Conservation (phyloP, 1,140 invertebrate genomes). For the Papilio helenus region DNA sequence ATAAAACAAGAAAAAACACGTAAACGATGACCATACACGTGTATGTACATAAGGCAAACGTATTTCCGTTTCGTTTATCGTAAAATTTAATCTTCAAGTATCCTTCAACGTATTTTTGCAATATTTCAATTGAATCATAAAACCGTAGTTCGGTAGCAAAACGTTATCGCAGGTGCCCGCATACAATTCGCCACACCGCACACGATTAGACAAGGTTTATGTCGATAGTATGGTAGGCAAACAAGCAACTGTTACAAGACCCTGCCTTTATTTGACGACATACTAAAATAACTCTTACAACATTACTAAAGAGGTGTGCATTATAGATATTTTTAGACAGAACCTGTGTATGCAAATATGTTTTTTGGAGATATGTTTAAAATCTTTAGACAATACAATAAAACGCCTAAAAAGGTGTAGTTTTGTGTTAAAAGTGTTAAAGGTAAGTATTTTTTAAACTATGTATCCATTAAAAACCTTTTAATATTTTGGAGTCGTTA, state of each 20-base stretch:
- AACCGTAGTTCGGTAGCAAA: neutral
- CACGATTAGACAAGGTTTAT: slow-evolving; percentile 27
- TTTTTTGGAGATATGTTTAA: neutral
- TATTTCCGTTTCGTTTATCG: neutral
- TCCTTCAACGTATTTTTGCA: neutral
- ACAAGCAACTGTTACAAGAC: neutral
- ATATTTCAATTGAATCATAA: slow-evolving; percentile 19
- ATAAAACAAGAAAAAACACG: neutral
- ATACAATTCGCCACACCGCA: slow-evolving; percentile 24
- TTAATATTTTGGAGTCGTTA: neutral
- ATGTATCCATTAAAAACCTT: neutral
- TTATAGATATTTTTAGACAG: neutral
- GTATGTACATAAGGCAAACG: neutral
- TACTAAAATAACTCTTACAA: neutral
- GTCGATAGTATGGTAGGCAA: slow-evolving; percentile 12
- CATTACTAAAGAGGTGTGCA: slow-evolving; percentile 47
- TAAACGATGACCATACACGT: neutral
- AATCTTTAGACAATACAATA: neutral
- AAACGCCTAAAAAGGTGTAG: neutral
- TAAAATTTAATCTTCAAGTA: neutral
- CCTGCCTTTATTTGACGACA: neutral
- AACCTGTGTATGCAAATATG: neutral
- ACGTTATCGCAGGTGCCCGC: slow-evolving; percentile 25
- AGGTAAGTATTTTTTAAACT: neutral
- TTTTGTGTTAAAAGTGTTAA: no score